phyloP scores from a whole-genome alignment of 2,113 vertebrate genomes.

The Cottus gobio region DNA sequence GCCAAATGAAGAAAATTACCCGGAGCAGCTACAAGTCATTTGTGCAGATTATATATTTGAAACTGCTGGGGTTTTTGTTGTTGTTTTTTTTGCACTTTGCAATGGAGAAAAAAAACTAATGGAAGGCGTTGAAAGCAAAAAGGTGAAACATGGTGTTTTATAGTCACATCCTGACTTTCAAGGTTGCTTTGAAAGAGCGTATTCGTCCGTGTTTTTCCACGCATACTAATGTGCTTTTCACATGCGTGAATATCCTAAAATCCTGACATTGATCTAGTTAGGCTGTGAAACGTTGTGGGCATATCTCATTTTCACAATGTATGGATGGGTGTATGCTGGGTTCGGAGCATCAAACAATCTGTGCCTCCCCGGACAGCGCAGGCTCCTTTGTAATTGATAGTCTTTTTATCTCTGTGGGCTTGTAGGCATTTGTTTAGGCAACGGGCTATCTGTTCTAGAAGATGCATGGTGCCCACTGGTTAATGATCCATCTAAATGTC shows the following conservation, averaged over 20 bases:
- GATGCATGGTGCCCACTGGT: constrained; percentile 63
- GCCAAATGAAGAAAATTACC: constrained; percentile 67
- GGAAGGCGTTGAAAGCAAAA: neutral
- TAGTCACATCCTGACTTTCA: constrained; percentile 13
- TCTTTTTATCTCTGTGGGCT: constrained; percentile 56
- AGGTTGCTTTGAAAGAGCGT: constrained; percentile 39
- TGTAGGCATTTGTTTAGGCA: constrained; percentile 68
- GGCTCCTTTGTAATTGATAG: constrained; percentile 39
- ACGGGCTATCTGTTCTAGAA: constrained; percentile 62
- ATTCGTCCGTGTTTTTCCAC: constrained; percentile 16
- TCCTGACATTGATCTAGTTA: constrained; percentile 30
- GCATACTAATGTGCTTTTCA: constrained; percentile 32
- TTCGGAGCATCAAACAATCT: constrained; percentile 44
- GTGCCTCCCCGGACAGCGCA: constrained; percentile 18
- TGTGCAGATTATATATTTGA: constrained; percentile 56
- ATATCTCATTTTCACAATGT: constrained; percentile 37
- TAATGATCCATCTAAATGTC: constrained; percentile 68
- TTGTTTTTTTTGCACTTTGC: neutral
- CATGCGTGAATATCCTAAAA: constrained; percentile 16
- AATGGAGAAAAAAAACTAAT: neutral
- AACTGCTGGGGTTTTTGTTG: neutral
- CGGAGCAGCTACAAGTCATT: constrained; percentile 51
- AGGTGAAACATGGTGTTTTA: constrained; percentile 10
- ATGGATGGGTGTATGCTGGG: constrained; percentile 34
- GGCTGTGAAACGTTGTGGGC: neutral